phyloP scores from a whole-genome alignment of 2,113 vertebrate genomes.

The Empidonax traillii region DNA sequence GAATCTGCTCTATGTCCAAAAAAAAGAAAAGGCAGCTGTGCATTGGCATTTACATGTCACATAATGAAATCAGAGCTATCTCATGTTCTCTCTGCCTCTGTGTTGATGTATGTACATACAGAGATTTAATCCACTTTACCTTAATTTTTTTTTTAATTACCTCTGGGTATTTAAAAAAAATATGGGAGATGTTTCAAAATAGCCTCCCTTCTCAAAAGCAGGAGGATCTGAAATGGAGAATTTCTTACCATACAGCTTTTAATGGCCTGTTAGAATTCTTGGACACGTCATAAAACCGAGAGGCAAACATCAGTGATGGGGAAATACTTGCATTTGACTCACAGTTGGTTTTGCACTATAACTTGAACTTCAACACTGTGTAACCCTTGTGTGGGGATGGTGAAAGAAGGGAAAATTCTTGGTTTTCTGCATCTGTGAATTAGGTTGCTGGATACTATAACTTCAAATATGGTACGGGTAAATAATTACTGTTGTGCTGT shows the following conservation, averaged over 20 bases:
- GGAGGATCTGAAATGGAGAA: background rate
- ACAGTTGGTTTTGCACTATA: background rate
- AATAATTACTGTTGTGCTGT: background rate
- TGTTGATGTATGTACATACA: background rate
- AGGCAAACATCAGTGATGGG: background rate
- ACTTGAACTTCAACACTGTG: background rate
- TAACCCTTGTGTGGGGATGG: background rate
- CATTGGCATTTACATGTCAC: background rate
- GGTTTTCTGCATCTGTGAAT: background rate
- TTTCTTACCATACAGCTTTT: background rate
- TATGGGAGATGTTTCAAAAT: background rate
- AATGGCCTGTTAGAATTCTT: background rate
- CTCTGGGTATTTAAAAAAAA: background rate
- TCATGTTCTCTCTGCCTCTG: background rate
- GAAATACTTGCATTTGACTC: background rate
- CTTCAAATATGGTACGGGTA: constrained; percentile 7
- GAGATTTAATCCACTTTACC: background rate
- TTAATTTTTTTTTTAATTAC: background rate
- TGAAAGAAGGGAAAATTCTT: background rate
- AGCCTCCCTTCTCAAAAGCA: background rate
- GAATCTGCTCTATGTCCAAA: background rate
- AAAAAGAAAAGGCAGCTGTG: background rate
- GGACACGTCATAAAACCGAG: background rate
- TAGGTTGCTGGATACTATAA: background rate
- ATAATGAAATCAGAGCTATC: background rate